Evolutionary conservation across 2,797 vertebrate genomes (phyloP).

Genomic region (Periparus ater): DNA sequence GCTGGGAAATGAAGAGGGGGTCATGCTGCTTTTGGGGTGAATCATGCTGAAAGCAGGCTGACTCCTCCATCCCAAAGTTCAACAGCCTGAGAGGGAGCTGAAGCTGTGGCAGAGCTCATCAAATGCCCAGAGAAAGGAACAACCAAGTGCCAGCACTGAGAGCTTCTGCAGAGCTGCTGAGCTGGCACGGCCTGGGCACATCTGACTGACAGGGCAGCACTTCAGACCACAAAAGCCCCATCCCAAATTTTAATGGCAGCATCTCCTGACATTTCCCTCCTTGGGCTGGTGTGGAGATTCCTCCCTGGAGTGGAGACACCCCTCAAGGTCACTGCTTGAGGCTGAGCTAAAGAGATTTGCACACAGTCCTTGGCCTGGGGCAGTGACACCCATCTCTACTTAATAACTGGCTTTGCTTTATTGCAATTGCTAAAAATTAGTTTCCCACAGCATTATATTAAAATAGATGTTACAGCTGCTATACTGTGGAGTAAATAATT

Average conservation of each 20-base stretch:
- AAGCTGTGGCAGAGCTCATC: too few relatives aligned
- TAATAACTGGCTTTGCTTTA: too few relatives aligned
- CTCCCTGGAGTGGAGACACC: neutral
- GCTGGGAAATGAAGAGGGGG: neutral
- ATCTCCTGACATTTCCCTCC: too few relatives aligned
- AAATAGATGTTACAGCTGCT: too few relatives aligned
- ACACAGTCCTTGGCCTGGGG: too few relatives aligned
- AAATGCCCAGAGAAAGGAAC: neutral
- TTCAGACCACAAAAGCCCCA: fast-evolving
- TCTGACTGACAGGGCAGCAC: neutral
- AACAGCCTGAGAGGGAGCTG: neutral
- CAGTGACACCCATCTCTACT: too few relatives aligned
- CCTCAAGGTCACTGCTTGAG: neutral
- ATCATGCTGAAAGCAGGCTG: neutral
- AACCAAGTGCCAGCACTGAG: too few relatives aligned
- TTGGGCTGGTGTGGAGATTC: too few relatives aligned
- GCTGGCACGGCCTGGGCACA: neutral
- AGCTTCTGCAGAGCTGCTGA: neutral
- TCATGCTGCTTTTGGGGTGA: neutral
- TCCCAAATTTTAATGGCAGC: neutral
- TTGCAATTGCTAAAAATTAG: too few relatives aligned
- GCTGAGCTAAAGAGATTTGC: too few relatives aligned
- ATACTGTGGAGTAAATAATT: too few relatives aligned
- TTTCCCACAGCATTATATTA: too few relatives aligned
- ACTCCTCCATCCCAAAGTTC: neutral